Evolutionary conservation across 2,797 vertebrate genomes (phyloP).

Genomic region (Scomberomorus guttatus): DNA sequence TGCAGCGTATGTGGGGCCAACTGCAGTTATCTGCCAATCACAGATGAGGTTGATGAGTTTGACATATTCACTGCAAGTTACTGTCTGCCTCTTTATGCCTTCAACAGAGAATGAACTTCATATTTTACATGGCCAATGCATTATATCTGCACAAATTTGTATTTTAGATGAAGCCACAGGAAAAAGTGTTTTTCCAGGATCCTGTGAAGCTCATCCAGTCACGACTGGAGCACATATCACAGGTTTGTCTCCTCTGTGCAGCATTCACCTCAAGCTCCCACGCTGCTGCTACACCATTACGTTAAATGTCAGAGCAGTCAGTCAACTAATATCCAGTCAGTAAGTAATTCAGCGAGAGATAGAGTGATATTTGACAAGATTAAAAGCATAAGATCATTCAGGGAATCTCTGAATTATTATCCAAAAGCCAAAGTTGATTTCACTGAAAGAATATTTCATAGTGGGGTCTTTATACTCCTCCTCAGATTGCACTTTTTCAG

Average conservation of each 20-base stretch:
- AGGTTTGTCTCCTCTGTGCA: slow-evolving; percentile 80
- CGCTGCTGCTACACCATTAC: background rate
- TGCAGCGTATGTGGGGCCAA: slow-evolving; percentile 87
- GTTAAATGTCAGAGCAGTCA: slow-evolving; percentile 44
- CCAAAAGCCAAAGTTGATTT: background rate
- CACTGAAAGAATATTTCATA: slow-evolving; percentile 4
- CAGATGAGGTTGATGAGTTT: slow-evolving; percentile 84
- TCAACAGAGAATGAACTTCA: background rate
- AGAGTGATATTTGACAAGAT: slow-evolving; percentile 5
- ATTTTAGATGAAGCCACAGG: slow-evolving; percentile 89
- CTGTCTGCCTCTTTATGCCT: background rate
- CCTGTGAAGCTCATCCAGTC: slow-evolving; percentile 86
- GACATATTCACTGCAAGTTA: slow-evolving; percentile 1
- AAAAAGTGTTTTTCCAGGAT: slow-evolving; percentile 90
- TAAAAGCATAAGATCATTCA: slow-evolving; percentile 4
- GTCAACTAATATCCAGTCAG: slow-evolving; percentile 9
- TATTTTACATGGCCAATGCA: background rate
- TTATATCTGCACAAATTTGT: slow-evolving; percentile 9
- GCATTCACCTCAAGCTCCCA: background rate
- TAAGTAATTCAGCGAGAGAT: slow-evolving; percentile 9
- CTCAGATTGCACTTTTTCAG: slow-evolving; percentile 90
- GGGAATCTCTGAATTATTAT: background rate
- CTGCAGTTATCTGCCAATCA: slow-evolving; percentile 89
- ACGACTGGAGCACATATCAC: slow-evolving; percentile 85
- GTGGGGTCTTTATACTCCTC: slow-evolving; percentile 26